Evolutionary conservation across 2,113 vertebrate species (phyloP).

Genomic region (Tragelaphus buxtoni): DNA sequence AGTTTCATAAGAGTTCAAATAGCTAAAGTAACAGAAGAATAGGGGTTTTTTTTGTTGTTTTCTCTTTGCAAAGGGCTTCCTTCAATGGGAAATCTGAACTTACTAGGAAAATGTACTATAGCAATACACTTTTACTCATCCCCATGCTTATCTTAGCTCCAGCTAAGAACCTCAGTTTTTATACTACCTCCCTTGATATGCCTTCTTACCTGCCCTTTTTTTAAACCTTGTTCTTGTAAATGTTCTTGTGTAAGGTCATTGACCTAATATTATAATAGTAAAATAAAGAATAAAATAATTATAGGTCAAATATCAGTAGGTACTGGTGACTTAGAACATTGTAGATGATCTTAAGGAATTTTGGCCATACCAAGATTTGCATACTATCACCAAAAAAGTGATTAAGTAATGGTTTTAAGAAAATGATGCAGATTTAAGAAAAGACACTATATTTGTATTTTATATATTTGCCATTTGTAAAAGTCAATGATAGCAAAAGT

Average conservation of each 20-base stretch:
- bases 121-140: not conserved
- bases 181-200: not conserved
- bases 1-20: not conserved
- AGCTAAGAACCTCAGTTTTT: not conserved
- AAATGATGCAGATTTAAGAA: not conserved
- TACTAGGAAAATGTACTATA: not conserved
- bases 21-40: not conserved
- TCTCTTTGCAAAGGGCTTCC: not conserved
- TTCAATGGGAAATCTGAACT: not conserved
- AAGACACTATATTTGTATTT: not conserved
- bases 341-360: not conserved
- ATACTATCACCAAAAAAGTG: not conserved
- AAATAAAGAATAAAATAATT: not conserved
- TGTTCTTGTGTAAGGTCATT: not conserved
- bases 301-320: not conserved
- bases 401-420: not conserved
- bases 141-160: not conserved
- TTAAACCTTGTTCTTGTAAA: not conserved
- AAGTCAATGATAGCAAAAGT: not conserved
- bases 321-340: not conserved
- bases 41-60: not conserved
- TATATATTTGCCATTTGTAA: not conserved
- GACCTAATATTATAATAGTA: not conserved
- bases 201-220: not conserved
- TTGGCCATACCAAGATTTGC: not conserved